A percentile compares a stretch with the other conserved stretches of the same genome.
phyloP scores from a whole-genome alignment of 1,140 invertebrate genomes.

The Planococcus citri region DNA sequence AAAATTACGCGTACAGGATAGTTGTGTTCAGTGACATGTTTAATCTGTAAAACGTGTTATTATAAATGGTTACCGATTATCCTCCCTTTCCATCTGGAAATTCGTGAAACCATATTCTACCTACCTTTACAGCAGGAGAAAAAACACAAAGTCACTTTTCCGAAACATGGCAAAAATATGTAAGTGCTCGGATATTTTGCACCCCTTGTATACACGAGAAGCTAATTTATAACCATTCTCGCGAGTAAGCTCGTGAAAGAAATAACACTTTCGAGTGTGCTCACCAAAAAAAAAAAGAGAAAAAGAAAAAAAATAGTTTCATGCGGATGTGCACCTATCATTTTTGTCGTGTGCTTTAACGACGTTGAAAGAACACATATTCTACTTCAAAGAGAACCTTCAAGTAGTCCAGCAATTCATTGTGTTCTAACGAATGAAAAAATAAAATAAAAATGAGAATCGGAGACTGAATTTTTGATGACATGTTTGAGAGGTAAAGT shows the following conservation, averaged over 20 bases:
- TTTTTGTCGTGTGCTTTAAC: background rate
- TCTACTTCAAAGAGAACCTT: background rate
- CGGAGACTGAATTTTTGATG: background rate
- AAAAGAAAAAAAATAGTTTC: background rate
- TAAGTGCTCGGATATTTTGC: no score
- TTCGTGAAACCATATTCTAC: no score
- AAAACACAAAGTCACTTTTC: no score
- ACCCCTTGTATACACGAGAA: no score
- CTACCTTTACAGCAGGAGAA: no score
- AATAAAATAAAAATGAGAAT: background rate
- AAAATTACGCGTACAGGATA: background rate
- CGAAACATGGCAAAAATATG: no score
- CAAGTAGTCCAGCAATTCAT: background rate
- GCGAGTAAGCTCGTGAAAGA: background rate
- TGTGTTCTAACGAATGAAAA: background rate
- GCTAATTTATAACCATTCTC: background rate
- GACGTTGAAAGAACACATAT: background rate
- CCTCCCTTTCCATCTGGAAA: background rate
- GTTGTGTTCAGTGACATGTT: background rate
- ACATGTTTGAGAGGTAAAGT: background rate
- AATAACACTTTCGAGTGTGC: no score
- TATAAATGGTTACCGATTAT: conserved; percentile 2
- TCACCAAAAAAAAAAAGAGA: background rate
- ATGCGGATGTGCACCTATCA: background rate
- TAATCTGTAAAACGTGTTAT: conserved; percentile 3